Evolutionary conservation across 2,797 vertebrate genomes (phyloP), one percentile per base, ranked within the genome.

Genomic region (Telmatherina bonti): DNA sequence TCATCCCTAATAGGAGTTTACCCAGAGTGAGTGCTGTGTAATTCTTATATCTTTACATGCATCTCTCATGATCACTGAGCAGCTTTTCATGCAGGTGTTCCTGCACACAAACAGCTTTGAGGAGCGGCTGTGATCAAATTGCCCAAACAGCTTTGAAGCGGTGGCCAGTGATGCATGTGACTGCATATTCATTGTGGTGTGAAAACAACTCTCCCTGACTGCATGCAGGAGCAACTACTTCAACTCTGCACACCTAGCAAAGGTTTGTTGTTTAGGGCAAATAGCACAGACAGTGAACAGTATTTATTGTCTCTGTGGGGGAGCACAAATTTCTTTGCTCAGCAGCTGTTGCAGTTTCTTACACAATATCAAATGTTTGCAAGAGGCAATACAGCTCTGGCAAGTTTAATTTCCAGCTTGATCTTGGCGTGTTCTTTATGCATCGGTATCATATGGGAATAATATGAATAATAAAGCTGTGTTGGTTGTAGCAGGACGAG

Each of bases 141-240:
- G 27, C 68, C 81, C 67, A 54, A 85, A 78, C 74, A 66, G 60
- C 71, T 61, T 70, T 77, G 70, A 54, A 72, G 76, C 45, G 33
- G 54, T 70, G 80, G 68, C 70, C 85, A 79, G 58, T 85, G 88
- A 85, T 85, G 85, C 88, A 67, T 77, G 84, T 81, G 78, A 83
- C 81, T 85, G 79, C 71, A 81, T 71, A 78, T 72, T 74, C 81
- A 91, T 69, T 79, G 88, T 74, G 67, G 73, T 78, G 87, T 90
- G 85, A 90, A 85, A 85, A 65, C 77, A 74, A 81, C 57, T 29
- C 62, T 76, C 64, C 26, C 66, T 65, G 67, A 55, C 73, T 80
- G 63, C 68, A 69, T 78, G 74, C 57, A 18, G 85, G 30, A 41
- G 57, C 78, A 38, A 85, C 73, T 82, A 53, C 62, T 45, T 61